Evolutionary conservation across 2,797 vertebrate genomes (phyloP).

Genomic region (Serranus cabrilla): DNA sequence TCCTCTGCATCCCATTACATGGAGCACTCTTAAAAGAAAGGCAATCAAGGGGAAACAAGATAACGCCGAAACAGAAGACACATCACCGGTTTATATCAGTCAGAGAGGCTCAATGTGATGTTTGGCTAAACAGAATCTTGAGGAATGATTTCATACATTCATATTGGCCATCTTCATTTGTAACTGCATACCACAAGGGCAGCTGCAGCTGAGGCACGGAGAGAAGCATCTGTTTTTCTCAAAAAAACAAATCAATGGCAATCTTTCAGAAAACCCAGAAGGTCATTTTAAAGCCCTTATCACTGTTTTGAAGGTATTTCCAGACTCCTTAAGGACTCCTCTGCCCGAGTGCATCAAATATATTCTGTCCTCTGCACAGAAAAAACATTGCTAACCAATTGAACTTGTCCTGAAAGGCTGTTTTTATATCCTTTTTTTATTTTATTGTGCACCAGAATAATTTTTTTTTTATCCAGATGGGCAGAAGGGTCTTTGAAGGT

Average conservation of each 20-base stretch:
- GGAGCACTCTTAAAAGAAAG: slow-evolving; percentile 24
- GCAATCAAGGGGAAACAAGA: slow-evolving; percentile 51
- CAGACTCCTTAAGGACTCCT: slow-evolving; percentile 2
- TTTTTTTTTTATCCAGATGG: slow-evolving; percentile 19
- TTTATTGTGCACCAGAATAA: slow-evolving; percentile 10
- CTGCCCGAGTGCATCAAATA: neutral
- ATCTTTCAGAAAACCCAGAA: slow-evolving; percentile 27
- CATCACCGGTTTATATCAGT: slow-evolving; percentile 12
- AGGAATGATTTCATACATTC: slow-evolving; percentile 28
- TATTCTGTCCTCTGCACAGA: neutral
- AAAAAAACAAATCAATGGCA: slow-evolving; percentile 10
- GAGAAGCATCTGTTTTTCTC: slow-evolving; percentile 32
- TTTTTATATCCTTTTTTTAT: neutral
- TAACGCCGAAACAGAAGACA: neutral
- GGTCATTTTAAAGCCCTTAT: slow-evolving; percentile 22
- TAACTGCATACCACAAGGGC: slow-evolving; percentile 4
- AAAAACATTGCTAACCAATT: neutral
- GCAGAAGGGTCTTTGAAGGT: slow-evolving; percentile 24
- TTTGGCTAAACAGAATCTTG: slow-evolving; percentile 12
- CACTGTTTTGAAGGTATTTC: slow-evolving; percentile 14
- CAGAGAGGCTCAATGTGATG: neutral
- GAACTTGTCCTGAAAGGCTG: neutral
- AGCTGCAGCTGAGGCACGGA: slow-evolving; percentile 15
- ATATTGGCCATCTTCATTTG: slow-evolving; percentile 25
- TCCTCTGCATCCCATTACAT: slow-evolving; percentile 43